Evolutionary conservation across 1,140 invertebrate genomes (phyloP).

Genomic region (Muscidifurax raptorellus): DNA sequence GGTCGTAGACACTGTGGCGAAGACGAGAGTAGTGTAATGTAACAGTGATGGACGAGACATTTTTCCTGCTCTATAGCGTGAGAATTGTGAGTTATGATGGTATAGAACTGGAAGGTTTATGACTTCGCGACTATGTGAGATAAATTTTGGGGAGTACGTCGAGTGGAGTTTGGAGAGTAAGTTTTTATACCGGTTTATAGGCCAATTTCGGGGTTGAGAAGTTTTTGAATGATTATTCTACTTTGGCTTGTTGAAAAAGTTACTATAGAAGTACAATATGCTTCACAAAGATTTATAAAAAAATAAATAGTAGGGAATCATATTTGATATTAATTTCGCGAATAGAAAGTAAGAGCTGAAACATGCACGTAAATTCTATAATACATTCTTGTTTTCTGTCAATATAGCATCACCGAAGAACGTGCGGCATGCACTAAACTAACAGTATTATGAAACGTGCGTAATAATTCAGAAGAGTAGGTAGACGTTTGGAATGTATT

Average conservation of each 20-base stretch:
- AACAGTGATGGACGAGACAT: not conserved
- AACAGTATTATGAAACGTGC: not conserved
- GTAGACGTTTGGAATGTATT: not conserved
- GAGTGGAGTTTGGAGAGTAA: not conserved
- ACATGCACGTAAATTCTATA: no score
- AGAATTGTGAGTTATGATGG: no score
- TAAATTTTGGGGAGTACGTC: not conserved
- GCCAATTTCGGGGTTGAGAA: no score
- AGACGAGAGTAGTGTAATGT: not conserved
- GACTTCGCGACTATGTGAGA: not conserved
- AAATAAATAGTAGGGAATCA: no score
- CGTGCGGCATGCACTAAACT: not conserved
- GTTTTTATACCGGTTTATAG: not conserved
- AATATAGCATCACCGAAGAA: not conserved
- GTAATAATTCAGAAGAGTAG: not conserved
- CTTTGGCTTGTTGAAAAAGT: no score
- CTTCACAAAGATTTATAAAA: not conserved
- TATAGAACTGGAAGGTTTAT: not conserved
- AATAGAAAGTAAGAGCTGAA: no score
- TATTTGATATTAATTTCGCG: no score
- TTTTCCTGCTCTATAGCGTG: not conserved
- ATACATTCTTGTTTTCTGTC: not conserved
- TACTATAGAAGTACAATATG: no score
- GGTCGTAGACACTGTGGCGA: not conserved
- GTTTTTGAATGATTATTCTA: no score